Percentiles rank a stretch among this genome's conserved stretches.
phyloP scores from a whole-genome alignment of 2,797 vertebrate species.

The Periophthalmus magnuspinnatus region DNA sequence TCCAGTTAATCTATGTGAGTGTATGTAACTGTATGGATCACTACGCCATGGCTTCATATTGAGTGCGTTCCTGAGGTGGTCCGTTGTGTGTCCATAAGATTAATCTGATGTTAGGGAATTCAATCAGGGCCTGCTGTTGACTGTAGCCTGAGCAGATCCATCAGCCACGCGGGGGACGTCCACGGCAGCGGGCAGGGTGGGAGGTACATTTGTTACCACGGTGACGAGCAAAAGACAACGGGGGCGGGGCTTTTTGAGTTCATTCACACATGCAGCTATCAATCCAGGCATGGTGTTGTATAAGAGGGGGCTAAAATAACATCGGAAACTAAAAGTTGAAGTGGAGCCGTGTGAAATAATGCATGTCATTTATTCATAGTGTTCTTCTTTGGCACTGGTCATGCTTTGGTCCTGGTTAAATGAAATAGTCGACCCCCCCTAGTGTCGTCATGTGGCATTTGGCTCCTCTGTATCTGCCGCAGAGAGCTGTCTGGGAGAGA shows the following conservation, averaged over 20 bases:
- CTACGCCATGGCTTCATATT: not conserved
- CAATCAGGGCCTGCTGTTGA: conserved; percentile 64
- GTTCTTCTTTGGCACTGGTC: conserved; percentile 55
- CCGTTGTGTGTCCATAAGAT: conserved; percentile 52
- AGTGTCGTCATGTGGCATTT: conserved; percentile 49
- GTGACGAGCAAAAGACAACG: conserved; percentile 39
- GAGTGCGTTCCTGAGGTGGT: conserved; percentile 31
- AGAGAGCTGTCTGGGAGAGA: conserved; percentile 40
- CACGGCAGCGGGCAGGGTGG: conserved; percentile 38
- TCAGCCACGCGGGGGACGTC: conserved; percentile 59
- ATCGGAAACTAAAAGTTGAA: conserved; percentile 55
- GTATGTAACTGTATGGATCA: not conserved
- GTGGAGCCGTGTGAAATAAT: conserved; percentile 62
- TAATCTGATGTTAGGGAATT: conserved; percentile 62
- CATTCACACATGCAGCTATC: conserved; percentile 45
- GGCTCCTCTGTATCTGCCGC: conserved; percentile 28
- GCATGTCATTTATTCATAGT: conserved; percentile 75
- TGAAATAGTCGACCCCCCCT: conserved; percentile 46
- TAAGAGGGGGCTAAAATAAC: conserved; percentile 38
- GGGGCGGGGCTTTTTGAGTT: conserved; percentile 43
- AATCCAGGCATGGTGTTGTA: conserved; percentile 40
- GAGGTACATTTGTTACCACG: conserved; percentile 39
- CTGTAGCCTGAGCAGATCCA: conserved; percentile 58
- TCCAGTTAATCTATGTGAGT: not conserved
- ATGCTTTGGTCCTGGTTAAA: conserved; percentile 58